phyloP scores from a whole-genome alignment of 1,140 invertebrate species.

The Pseudomyrmex cubaensis region DNA sequence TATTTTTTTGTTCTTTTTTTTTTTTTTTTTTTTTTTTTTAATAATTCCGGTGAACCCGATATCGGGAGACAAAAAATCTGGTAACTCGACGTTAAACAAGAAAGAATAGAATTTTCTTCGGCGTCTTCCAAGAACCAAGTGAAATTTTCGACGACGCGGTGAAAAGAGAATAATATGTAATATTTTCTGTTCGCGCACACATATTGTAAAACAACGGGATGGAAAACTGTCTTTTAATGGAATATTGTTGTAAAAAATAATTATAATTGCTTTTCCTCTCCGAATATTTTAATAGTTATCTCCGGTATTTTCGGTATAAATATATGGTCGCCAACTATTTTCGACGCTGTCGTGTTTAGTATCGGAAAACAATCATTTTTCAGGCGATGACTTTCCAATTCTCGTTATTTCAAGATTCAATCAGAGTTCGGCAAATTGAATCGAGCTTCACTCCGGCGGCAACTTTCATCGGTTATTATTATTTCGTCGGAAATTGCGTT shows the following conservation, averaged over 20 bases:
- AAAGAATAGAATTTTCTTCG: too few species aligned
- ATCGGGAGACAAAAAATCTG: too few species aligned
- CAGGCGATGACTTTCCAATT: slow-evolving; percentile 55
- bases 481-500: slow-evolving; percentile 43
- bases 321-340: slow-evolving; percentile 20
- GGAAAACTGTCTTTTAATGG: too few species aligned
- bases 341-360: slow-evolving; percentile 31
- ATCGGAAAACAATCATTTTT: slow-evolving; percentile 59
- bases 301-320: background rate
- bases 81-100: too few species aligned
- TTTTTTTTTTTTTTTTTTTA: background rate
- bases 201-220: too few species aligned
- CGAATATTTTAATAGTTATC: background rate
- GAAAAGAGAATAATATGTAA: too few species aligned
- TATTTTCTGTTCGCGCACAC: too few species aligned
- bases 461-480: slow-evolving; percentile 44
- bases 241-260: too few species aligned
- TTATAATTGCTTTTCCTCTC: too few species aligned
- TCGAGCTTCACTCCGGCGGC: slow-evolving; percentile 26
- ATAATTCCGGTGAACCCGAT: background rate
- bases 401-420: slow-evolving; percentile 59
- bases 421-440: slow-evolving; percentile 54
- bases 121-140: too few species aligned
- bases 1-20: too few species aligned
- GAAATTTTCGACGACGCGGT: too few species aligned